Conservation (phyloP, 2,113 vertebrate genomes). For the Hippolais icterina region DNA sequence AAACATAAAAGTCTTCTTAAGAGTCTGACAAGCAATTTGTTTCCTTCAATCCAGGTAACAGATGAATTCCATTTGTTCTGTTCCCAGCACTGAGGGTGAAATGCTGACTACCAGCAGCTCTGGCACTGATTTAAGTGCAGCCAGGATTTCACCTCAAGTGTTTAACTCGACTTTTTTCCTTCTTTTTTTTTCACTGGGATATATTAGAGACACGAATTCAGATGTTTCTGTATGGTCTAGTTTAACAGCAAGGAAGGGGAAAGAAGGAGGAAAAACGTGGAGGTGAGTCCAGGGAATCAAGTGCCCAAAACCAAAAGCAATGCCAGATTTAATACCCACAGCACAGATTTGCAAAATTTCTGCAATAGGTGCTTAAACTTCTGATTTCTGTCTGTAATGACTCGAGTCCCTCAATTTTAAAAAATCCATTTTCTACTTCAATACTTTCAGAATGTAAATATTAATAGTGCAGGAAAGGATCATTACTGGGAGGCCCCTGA, state of each 20-base stretch:
- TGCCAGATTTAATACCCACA: background rate
- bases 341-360: background rate
- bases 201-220: background rate
- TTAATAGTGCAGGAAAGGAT: conserved; percentile 32
- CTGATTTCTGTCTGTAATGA: background rate
- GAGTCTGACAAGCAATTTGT: conserved; percentile 4
- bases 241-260: background rate
- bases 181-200: background rate
- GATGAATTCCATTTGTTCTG: conserved; percentile 20
- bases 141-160: background rate
- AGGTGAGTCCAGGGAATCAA: background rate
- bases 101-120: background rate
- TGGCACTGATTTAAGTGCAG: background rate
- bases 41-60: background rate
- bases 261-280: background rate
- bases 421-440: background rate
- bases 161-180: background rate
- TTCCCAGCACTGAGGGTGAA: background rate
- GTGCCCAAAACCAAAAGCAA: background rate
- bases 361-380: background rate
- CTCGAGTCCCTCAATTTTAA: background rate
- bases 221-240: background rate
- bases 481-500: conserved; percentile 44
- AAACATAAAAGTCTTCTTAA: conserved; percentile 18
- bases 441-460: conserved; percentile 36